These are phyloP conservation scores for Anisognathus igniventris DNA, from an alignment of 2,797 vertebrate species.

Conservation along the genomic window DNA sequence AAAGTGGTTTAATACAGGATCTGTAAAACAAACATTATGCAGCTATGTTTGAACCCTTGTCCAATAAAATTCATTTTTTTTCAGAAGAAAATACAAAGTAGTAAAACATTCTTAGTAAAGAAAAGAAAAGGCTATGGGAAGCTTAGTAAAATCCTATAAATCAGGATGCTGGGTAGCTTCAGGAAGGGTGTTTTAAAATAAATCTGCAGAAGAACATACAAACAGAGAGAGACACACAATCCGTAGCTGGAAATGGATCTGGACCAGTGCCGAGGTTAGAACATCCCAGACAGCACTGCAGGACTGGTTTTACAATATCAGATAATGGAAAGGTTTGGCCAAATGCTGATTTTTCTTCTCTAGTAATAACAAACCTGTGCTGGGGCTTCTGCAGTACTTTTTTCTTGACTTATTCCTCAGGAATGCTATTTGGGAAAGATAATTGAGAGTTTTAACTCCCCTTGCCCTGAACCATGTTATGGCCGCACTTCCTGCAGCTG, in stretches of 20 bases:
- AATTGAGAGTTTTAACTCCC: conserved; percentile 1
- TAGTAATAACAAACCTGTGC: neutral
- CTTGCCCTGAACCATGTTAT: neutral
- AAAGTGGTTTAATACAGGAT: conserved; percentile 52
- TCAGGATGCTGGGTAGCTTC: neutral
- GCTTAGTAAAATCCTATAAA: conserved; percentile 41
- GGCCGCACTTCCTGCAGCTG: neutral
- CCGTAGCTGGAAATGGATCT: conserved; percentile 23
- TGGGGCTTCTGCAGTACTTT: conserved; percentile 11
- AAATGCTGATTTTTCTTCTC: conserved; percentile 6
- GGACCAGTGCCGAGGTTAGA: neutral
- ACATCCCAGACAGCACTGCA: neutral
- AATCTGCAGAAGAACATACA: conserved; percentile 11
- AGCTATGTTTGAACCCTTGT: neutral
- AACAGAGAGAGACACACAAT: neutral
- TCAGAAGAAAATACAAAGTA: conserved; percentile 4
- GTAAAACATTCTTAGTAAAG: conserved; percentile 29
- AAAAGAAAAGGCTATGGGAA: conserved; percentile 21
- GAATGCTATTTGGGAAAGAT: conserved; percentile 24
- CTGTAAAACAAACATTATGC: neutral
- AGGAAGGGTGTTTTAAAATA: conserved; percentile 30
- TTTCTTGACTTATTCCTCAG: neutral
- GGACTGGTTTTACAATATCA: neutral
- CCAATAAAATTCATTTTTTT: conserved; percentile 35
- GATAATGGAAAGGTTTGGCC: conserved; percentile 15